Percentiles rank a stretch among this genome's conserved stretches.
Evolutionary conservation across 2,113 vertebrate species (phyloP).

Genomic region (Panthera tigris): DNA sequence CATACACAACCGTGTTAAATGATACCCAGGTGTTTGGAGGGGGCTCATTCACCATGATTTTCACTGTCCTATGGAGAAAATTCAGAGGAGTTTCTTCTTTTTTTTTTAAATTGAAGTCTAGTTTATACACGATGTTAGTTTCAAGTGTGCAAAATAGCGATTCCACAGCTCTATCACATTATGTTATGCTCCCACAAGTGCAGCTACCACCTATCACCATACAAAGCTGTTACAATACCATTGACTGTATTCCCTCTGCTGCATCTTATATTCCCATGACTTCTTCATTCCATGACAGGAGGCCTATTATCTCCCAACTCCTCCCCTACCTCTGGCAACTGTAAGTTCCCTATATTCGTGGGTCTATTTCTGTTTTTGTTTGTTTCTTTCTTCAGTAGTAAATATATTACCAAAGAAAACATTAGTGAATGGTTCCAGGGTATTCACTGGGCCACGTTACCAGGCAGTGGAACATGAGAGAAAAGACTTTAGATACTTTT

Average conservation of each 20-base stretch:
- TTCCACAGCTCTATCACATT: background rate
- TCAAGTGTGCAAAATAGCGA: background rate
- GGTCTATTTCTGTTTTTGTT: background rate
- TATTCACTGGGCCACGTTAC: background rate
- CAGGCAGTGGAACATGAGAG: background rate
- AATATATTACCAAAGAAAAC: background rate
- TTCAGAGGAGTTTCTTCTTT: background rate
- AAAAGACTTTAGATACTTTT: background rate
- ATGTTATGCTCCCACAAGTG: background rate
- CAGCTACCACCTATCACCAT: background rate
- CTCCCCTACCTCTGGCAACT: background rate
- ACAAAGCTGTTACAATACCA: background rate
- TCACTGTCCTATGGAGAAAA: background rate
- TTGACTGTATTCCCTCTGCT: background rate
- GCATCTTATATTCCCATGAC: background rate
- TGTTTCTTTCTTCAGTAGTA: background rate
- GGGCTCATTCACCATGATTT: background rate
- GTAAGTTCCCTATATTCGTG: background rate
- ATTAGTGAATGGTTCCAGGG: too few species aligned
- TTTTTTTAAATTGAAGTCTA: background rate
- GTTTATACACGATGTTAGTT: background rate
- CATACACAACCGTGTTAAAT: background rate
- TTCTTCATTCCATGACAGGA: background rate
- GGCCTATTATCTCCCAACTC: background rate
- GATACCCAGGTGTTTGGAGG: background rate